Evolutionary conservation across 2,113 vertebrate species (phyloP), one percentile per base, ranked within the genome.

Genomic region (Forbesichthys agassizii): DNA sequence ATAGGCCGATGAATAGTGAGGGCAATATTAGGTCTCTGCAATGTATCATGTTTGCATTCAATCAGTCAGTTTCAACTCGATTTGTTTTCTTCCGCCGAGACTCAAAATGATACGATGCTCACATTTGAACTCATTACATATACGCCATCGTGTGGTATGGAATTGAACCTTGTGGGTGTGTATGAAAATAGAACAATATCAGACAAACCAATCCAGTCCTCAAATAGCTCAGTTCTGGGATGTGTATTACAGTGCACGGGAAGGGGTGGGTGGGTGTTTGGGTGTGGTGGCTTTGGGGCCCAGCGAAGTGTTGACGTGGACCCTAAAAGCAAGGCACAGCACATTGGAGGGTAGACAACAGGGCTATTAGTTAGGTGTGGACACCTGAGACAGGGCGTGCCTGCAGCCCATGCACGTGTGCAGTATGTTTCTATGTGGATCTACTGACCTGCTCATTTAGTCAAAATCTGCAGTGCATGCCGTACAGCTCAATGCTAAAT

Each of bases 331-430:
- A 83, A 80, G 87, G 93, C 92, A 91, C 79, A 89, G 88, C 88
- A 90, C 87, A 79, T 89, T 90, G 93, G 92, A 93, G 92, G 89
- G 89, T 91, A 94, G 94, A 94, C 94, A 95, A 94, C 94, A 93
- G 80, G 86, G 62, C 88, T 94, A 88, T 92, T 91, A 93, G 92
- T 94, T 95, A 95, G 92, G 89, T 87, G 83, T 82, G 74, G 94
- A 88, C 93, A 90, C 76, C 57, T 56, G 92, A 95, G 94, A 93
- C 86, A 80, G 78, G 82, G 83, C 27, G 10, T 36, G 48, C 16
- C 4, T 46, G 33, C 14, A 27, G 27, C 27, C 27, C 2, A 11
- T 61, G 1, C 16, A 4, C 16, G 33, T 47, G 33, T 61, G 12
- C n/a, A 33, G 61, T 77, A 11, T 18, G 46, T 16, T 13, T 16